These are phyloP conservation scores for Argopecten irradians DNA, from an alignment of 1,140 invertebrate genomes.

Conservation along the genomic window DNA sequence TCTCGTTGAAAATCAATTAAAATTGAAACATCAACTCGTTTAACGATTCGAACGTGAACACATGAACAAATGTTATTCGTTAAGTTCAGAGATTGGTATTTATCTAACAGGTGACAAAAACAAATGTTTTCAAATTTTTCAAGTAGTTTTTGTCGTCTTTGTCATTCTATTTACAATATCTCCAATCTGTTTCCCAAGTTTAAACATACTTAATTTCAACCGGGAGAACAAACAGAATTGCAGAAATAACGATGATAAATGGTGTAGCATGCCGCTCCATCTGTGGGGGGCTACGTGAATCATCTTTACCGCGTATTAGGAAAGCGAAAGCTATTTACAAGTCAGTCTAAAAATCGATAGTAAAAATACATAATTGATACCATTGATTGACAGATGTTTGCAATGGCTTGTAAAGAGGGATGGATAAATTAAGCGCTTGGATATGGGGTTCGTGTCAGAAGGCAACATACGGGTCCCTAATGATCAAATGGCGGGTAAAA, in stretches of 20 bases:
- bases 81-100: background rate
- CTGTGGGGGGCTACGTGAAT: background rate
- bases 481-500: background rate
- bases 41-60: too few species aligned
- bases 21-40: too few species aligned
- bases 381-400: constrained; percentile 17
- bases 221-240: background rate
- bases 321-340: constrained; percentile 16
- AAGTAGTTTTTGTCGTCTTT: background rate
- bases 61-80: background rate
- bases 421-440: background rate
- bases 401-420: constrained; percentile 9
- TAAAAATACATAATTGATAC: constrained; percentile 13
- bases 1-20: too few species aligned
- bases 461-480: background rate
- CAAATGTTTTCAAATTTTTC: too few species aligned
- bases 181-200: background rate
- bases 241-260: background rate
- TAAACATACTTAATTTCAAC: background rate
- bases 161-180: background rate
- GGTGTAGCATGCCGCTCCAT: background rate
- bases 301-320: constrained; percentile 15
- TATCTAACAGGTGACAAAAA: background rate
- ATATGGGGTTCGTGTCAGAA: background rate
- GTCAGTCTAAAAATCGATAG: background rate